These are phyloP conservation scores for Labeo calbasu DNA, from an alignment of 2,797 vertebrate genomes.

Conservation along the genomic window DNA sequence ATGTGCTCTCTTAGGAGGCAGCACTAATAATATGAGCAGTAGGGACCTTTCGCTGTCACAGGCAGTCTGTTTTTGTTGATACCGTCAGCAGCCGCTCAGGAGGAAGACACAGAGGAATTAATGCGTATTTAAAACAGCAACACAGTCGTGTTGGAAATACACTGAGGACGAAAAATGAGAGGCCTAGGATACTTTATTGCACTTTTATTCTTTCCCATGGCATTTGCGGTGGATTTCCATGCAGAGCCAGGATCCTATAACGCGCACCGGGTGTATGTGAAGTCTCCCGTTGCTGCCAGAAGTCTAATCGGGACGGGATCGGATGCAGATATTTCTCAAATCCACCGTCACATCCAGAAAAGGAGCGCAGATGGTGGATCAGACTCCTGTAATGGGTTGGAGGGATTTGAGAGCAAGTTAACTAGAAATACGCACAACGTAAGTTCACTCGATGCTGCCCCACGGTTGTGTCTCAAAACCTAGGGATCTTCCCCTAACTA, in stretches of 20 bases:
- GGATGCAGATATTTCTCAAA: slow-evolving; percentile 53
- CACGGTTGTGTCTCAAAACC: neutral
- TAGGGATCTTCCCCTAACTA: neutral
- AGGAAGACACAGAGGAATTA: slow-evolving; percentile 69
- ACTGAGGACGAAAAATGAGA: slow-evolving; percentile 68
- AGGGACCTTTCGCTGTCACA: slow-evolving; percentile 69
- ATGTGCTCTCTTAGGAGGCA: slow-evolving; percentile 13
- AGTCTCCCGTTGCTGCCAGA: slow-evolving; percentile 51
- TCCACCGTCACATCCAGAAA: slow-evolving; percentile 58
- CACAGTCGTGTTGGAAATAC: slow-evolving; percentile 41
- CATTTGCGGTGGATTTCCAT: slow-evolving; percentile 66
- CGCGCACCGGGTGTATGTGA: slow-evolving; percentile 61
- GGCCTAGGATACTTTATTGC: slow-evolving; percentile 62
- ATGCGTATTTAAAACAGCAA: slow-evolving; percentile 62
- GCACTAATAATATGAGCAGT: slow-evolving; percentile 36
- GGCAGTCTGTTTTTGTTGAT: slow-evolving; percentile 73
- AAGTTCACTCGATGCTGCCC: slow-evolving; percentile 69
- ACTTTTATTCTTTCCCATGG: slow-evolving; percentile 61
- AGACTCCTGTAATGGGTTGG: slow-evolving; percentile 75
- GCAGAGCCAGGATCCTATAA: slow-evolving; percentile 33
- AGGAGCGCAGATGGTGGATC: slow-evolving; percentile 63
- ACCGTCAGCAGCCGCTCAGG: slow-evolving; percentile 69
- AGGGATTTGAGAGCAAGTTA: slow-evolving; percentile 77
- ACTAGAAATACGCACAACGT: slow-evolving; percentile 86
- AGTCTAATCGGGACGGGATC: slow-evolving; percentile 63